These are phyloP conservation scores for Melanotaenia parkinsoni DNA, from an alignment of 2,797 vertebrate species.

Conservation along the genomic window DNA sequence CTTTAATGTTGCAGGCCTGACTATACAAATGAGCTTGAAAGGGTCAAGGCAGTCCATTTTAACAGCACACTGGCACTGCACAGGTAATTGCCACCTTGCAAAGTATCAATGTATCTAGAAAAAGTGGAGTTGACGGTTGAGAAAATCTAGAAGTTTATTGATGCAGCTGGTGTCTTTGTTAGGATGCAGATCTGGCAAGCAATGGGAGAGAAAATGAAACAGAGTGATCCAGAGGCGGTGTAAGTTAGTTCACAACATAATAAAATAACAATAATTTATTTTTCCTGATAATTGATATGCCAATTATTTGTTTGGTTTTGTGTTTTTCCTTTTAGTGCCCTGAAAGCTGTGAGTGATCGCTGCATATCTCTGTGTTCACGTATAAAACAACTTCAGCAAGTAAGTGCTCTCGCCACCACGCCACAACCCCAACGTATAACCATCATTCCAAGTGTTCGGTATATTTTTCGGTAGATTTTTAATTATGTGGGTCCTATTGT, in stretches of 20 bases:
- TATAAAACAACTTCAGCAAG: slow-evolving; percentile 76
- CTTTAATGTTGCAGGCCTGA: slow-evolving; percentile 68
- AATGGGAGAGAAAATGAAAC: slow-evolving; percentile 75
- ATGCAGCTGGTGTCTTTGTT: slow-evolving; percentile 29
- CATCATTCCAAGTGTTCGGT: not conserved
- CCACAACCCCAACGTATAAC: not conserved
- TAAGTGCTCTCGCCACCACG: slow-evolving; percentile 38
- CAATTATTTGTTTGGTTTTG: not conserved
- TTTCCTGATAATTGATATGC: not conserved
- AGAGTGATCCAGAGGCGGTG: slow-evolving; percentile 69
- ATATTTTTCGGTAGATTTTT: too few species aligned
- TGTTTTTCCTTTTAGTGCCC: slow-evolving; percentile 54
- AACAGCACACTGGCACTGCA: slow-evolving; percentile 79
- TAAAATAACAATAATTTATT: not conserved
- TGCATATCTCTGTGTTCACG: slow-evolving; percentile 75
- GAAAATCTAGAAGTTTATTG: not conserved
- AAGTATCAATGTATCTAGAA: not conserved
- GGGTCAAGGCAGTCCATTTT: slow-evolving; percentile 70
- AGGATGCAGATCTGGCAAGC: slow-evolving; percentile 85
- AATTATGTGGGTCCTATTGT: too few species aligned
- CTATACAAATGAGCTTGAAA: slow-evolving; percentile 75
- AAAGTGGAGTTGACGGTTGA: not conserved
- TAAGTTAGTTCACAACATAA: slow-evolving; percentile 52
- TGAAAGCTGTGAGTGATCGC: slow-evolving; percentile 71
- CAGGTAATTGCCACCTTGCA: slow-evolving; percentile 65